Base-by-base conservation (phyloP, 2,797 vertebrate genomes). In the Sandelia bainsii region DNA sequence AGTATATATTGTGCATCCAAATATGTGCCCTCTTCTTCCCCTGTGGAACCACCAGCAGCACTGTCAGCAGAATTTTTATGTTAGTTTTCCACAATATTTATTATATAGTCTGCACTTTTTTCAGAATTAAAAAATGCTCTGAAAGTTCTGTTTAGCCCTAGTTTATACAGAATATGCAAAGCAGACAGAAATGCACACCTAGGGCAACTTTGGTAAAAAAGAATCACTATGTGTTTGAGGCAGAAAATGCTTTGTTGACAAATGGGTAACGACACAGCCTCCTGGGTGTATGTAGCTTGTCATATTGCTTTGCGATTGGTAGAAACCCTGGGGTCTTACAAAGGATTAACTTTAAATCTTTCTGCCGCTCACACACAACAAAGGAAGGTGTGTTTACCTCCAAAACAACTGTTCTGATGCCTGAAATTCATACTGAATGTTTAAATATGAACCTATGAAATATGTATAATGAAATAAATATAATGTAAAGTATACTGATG, bases 231-330 rank as follows among this genome's bases (percentile, higher is more conserved):
- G 66, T 69, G 74, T 90, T 81, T 89, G 74, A 89, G 76, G 77
- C 66, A 67, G 85, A 81, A 89, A 89, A 85, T 65, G 85, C 79
- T 84, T 87, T 82, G 87, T 85, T 91, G 91, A 92, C 87, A 90
- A 91, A 93, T 86, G 70, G 74, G 75, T 46, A 84, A 75, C 29
- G 84, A 89, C 86, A 42, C 80, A 54, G 70, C 73, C 91, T 85
- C 75, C 58, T 56, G 86, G 89, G 83, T 52, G 46, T 58, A 45
- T 81, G 87, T 81, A 75, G 82, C 85, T 78, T 89, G 89, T 90
- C 89, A 87, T 74, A 79, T 80, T 73, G 78, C 82, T 83, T 80
- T 80, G 80, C 11, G 61, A 82, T 84, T 69, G 69, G 76, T 82
- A 53, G 70, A 81, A 81, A 86, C 82, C 88, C 80, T 3, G 59